phyloP scores from a whole-genome alignment of 2,113 vertebrate genomes.

The Castor canadensis region DNA sequence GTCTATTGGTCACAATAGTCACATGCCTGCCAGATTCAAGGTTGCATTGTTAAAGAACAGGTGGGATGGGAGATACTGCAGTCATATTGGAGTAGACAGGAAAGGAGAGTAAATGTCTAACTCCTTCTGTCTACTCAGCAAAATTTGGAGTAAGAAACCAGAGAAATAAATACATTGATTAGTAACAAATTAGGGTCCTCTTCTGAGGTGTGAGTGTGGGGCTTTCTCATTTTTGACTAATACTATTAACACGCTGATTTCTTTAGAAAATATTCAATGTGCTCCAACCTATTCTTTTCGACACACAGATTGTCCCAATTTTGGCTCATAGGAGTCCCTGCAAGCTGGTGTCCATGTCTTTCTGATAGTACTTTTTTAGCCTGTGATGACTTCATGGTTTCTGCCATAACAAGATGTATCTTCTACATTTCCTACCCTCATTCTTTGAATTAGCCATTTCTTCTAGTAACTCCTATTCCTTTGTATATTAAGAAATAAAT shows the following conservation, averaged over 20 bases:
- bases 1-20: neutral
- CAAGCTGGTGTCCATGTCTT: neutral
- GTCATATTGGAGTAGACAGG: neutral
- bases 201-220: neutral
- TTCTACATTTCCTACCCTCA: neutral
- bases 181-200: neutral
- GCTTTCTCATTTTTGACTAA: neutral
- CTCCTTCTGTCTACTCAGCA: neutral
- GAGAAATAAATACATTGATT: neutral
- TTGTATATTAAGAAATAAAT: neutral
- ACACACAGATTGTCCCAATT: neutral
- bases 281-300: neutral
- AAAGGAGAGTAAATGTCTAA: neutral
- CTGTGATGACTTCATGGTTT: neutral
- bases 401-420: neutral
- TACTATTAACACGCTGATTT: neutral
- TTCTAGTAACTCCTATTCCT: neutral
- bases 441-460: neutral
- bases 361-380: neutral
- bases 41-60: neutral
- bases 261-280: neutral
- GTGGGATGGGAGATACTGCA: neutral
- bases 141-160: neutral
- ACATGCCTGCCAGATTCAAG: neutral
- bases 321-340: neutral